These are phyloP conservation scores for Pseudanteris insignis DNA, from an alignment of 2,888 invertebrate genomes.

Conservation along the genomic window DNA sequence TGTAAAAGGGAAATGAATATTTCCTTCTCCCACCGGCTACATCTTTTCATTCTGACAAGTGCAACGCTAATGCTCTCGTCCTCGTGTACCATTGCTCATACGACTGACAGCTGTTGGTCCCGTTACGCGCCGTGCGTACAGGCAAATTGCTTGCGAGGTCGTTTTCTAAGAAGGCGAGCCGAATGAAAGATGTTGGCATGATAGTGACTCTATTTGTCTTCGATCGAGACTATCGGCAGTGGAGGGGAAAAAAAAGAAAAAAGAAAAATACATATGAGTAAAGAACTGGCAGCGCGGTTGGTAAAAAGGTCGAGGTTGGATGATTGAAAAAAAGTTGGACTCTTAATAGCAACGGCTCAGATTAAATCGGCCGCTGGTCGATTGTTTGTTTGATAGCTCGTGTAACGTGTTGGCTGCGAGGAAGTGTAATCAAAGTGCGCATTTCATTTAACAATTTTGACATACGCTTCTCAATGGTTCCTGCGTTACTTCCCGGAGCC, in stretches of 20 bases:
- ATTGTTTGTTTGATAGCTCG: constrained; percentile 29
- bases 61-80: constrained; percentile 46
- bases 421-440: constrained; percentile 15
- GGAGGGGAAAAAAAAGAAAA: constrained; percentile 5
- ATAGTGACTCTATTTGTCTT: constrained; percentile 40
- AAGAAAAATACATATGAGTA: too few relatives aligned
- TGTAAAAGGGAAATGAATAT: constrained; percentile 46
- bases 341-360: constrained; percentile 26
- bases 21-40: constrained; percentile 40
- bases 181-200: constrained; percentile 36
- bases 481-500: constrained; percentile 28
- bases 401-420: constrained; percentile 18
- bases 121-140: constrained; percentile 47
- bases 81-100: constrained; percentile 43
- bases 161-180: constrained; percentile 42
- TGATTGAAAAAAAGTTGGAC: constrained; percentile 29
- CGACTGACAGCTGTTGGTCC: constrained; percentile 55
- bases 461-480: constrained; percentile 14
- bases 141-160: constrained; percentile 44
- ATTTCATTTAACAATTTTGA: constrained; percentile 29
- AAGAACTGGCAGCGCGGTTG: too few relatives aligned
- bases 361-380: constrained; percentile 18
- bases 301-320: constrained; percentile 6
- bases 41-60: constrained; percentile 40
- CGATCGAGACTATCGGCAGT: constrained; percentile 36